Base-by-base conservation (phyloP, 2,113 vertebrate species). In the Ptilonorhynchus violaceus region DNA sequence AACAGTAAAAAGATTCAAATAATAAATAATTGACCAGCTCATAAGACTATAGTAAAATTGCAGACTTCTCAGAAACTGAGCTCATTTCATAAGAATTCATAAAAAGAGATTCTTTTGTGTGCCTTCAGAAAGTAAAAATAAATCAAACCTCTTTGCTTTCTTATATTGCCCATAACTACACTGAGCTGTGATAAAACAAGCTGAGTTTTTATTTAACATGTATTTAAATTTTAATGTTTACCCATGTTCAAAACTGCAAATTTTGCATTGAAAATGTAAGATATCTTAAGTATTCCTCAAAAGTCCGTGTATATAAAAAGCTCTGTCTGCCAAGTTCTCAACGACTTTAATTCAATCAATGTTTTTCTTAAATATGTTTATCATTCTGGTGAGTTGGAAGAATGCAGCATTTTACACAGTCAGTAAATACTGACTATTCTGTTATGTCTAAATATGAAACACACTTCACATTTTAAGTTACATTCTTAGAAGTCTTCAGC, bases 21-120 rank as follows among this genome's bases (percentile, higher is more conserved):
- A 83, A 91, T 80, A 92, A 92, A 95, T 87, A 94, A 96, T 42
- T 97, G 95, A 97, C 96, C 96, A 91, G 96, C 94, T 97, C 67
- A 53, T 70, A 81, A 91, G 37, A 47, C 52, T 64, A 16, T 30
- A 92, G 41, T 58, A 53, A 76, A 81, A 85, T 82, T 50, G 20
- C 50, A 92, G 19, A 70, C 31, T 84, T 90, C 55, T 84, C 63
- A 94, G 81, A 95, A 89, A 80, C 44, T 15, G 7, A 90, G 63
- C 30, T 77, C 2, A 86, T 80, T 83, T 79, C 41, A 64, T 60
- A 79, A 85, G 79, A 88, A 44, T 35, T 58, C 15, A 28, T 82
- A 49, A 85, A 85, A 66, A 0, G 11, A 81, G 18, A 90, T 52
- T 89, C 3, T 80, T 88, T 60, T 72, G n/a, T 60, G 59, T 89